A percentile compares a stretch with the other conserved stretches of the same genome.
Conservation (phyloP, 2,888 invertebrate genomes). For the Drosophila helvetica region DNA sequence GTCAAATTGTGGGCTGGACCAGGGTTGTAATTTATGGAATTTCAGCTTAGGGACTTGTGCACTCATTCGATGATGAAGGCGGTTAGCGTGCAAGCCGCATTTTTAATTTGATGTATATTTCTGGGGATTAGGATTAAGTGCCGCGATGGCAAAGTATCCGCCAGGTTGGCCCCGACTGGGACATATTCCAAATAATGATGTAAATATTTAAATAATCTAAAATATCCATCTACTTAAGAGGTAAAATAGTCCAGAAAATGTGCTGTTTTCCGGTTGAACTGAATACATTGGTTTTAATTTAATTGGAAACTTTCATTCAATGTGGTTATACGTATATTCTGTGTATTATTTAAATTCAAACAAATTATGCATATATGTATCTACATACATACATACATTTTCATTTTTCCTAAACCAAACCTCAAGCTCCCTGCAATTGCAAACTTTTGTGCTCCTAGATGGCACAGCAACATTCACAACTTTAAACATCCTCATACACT, state of each 20-base stretch:
- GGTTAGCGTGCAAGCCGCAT: constrained; percentile 23
- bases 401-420: constrained; percentile 37
- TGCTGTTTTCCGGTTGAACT: not conserved
- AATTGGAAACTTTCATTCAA: constrained; percentile 34
- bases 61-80: constrained; percentile 31
- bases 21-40: constrained; percentile 40
- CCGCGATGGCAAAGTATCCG: not conserved
- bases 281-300: not conserved
- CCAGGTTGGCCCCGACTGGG: not conserved
- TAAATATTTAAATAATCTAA: not conserved
- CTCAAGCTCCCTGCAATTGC: constrained; percentile 7
- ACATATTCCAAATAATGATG: not conserved
- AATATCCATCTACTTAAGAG: not conserved
- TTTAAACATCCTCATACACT: constrained; percentile 28
- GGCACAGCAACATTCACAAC: constrained; percentile 14
- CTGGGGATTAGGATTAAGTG: constrained; percentile 13
- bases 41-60: constrained; percentile 34
- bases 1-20: constrained; percentile 33
- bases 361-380: constrained; percentile 46
- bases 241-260: not conserved
- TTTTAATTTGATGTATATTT: constrained; percentile 41
- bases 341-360: constrained; percentile 33
- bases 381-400: constrained; percentile 21
- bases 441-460: constrained; percentile 23
- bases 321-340: constrained; percentile 20